These are phyloP conservation scores for Apeira syringaria DNA, from an alignment of 2,888 invertebrate genomes.

Conservation along the genomic window DNA sequence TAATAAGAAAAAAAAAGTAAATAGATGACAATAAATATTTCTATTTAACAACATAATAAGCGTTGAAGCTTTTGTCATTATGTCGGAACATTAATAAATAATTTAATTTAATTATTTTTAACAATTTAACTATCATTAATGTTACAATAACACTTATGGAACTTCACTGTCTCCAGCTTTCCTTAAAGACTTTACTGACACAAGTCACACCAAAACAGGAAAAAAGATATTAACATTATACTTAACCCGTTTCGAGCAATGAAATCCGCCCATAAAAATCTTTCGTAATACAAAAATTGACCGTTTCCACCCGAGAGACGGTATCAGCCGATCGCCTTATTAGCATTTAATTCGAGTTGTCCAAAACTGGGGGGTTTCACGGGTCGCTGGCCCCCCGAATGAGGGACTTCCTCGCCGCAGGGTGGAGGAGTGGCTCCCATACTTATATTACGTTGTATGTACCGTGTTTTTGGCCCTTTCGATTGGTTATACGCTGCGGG, in stretches of 20 bases:
- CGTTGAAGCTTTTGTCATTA: too few species aligned
- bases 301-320: slow-evolving; percentile 43
- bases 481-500: slow-evolving; percentile 54
- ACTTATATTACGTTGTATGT: slow-evolving; percentile 51
- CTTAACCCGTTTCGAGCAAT: slow-evolving; percentile 30
- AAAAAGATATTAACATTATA: slow-evolving; percentile 28
- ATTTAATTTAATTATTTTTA: not conserved
- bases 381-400: slow-evolving; percentile 79
- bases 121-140: not conserved
- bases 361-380: slow-evolving; percentile 73
- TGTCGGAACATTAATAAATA: not conserved
- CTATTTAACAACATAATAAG: too few species aligned
- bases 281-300: slow-evolving; percentile 35
- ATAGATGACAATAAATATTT: too few species aligned
- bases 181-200: slow-evolving; percentile 21
- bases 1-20: too few species aligned
- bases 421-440: slow-evolving; percentile 57
- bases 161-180: slow-evolving; percentile 29
- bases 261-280: slow-evolving; percentile 32
- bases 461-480: slow-evolving; percentile 39
- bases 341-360: slow-evolving; percentile 78
- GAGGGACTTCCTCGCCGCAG: slow-evolving; percentile 75
- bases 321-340: slow-evolving; percentile 70
- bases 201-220: slow-evolving; percentile 24
- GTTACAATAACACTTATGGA: slow-evolving; percentile 35